Conservation (phyloP, 92 coral and sea anemone species). For the Isaurus tuberculatus region DNA sequence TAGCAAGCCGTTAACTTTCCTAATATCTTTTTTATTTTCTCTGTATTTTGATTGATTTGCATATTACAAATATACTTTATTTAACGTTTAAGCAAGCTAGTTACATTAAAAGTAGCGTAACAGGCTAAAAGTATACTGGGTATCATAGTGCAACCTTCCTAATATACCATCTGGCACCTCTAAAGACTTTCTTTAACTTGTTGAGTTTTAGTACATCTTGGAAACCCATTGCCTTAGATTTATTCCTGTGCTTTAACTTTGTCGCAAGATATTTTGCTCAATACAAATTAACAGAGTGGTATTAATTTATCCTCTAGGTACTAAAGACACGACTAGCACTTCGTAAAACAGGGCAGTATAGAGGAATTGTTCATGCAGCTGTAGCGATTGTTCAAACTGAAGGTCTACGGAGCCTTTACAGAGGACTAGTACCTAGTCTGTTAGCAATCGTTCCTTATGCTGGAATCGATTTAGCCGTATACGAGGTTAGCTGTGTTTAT, state of each 20-base stretch:
- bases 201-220: too few species aligned
- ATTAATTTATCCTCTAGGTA: conserved; percentile 58
- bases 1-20: too few species aligned
- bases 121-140: too few species aligned
- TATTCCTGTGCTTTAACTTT: neutral
- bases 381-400: conserved; percentile 77
- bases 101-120: too few species aligned
- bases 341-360: conserved; percentile 94
- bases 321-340: conserved; percentile 93
- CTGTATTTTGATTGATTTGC: too few species aligned
- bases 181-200: too few species aligned
- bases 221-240: neutral
- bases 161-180: too few species aligned
- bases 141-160: neutral
- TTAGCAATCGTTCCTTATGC: conserved; percentile 98
- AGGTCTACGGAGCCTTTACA: conserved; percentile 88
- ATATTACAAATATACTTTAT: too few species aligned
- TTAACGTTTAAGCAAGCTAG: too few species aligned
- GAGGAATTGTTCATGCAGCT: conserved; percentile 88
- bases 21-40: too few species aligned
- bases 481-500: conserved; percentile 71
- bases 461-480: conserved; percentile 96
- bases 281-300: neutral
- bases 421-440: conserved; percentile 92
- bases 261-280: too few species aligned